Percentiles rank a stretch among this genome's conserved stretches.
Conservation (phyloP, 2,888 invertebrate species). For the Serripes groenlandicus region DNA sequence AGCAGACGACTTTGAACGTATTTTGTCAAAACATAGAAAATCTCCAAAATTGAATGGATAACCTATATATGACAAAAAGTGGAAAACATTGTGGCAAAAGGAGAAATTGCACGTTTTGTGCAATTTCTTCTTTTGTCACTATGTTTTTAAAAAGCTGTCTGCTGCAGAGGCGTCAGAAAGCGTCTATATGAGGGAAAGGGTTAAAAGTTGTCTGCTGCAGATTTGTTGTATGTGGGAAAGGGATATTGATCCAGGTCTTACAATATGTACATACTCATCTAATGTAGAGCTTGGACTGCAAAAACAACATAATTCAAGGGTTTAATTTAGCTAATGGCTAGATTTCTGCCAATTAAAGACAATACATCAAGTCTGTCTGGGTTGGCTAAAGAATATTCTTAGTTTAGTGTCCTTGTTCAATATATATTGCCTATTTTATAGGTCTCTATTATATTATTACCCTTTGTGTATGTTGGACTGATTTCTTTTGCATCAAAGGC, state of each 20-base stretch:
- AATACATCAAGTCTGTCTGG: conserved; percentile 15
- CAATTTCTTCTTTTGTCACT: background rate
- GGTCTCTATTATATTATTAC: background rate
- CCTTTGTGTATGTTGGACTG: background rate
- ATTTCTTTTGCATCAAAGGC: too few species aligned
- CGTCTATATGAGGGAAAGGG: background rate
- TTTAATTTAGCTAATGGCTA: conserved; percentile 30
- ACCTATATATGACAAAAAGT: too few species aligned
- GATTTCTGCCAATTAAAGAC: conserved; percentile 26
- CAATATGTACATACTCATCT: too few species aligned
- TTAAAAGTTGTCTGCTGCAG: too few species aligned
- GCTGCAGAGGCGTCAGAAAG: background rate
- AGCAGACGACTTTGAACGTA: too few species aligned
- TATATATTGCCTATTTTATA: conserved; percentile 21
- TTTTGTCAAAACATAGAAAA: too few species aligned
- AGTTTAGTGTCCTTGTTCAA: conserved; percentile 12
- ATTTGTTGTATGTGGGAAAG: too few species aligned
- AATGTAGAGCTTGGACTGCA: too few species aligned
- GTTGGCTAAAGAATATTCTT: conserved; percentile 1
- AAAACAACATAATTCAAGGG: conserved; percentile 10
- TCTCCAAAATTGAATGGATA: too few species aligned
- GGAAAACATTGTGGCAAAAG: background rate
- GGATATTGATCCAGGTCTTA: too few species aligned
- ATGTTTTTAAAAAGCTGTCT: background rate
- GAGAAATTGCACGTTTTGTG: background rate